Base-by-base conservation (phyloP, 1,140 invertebrate species). In the Heliconius hewitsoni region DNA sequence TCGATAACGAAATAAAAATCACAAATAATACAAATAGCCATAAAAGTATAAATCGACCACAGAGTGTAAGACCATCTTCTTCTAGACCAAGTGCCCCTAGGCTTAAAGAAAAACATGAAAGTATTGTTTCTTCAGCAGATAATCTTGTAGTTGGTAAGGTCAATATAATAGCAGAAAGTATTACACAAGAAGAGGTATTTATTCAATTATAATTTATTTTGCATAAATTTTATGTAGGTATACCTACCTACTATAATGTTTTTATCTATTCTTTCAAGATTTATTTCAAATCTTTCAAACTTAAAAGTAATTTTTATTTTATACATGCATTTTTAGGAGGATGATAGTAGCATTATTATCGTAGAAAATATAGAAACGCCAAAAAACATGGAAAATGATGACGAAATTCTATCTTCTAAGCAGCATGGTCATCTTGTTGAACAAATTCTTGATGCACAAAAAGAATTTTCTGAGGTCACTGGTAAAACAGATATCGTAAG, bases 381-480 rank as follows among this genome's bases (percentile, higher is more conserved):
- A 75, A 52, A n/a, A 72, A 79, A 84, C 74, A 79, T 85, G 50
- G 73, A 87, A 74, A 81, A 83, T 70, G 60, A 89, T 79, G 73
- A 84, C 42, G 83, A 87, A 75, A 73, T 80, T 19, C 71, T 74
- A n/a, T 74, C 80, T 77, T 34, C 83, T 73, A 95, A 95, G 77
- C 85, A 96, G 81, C 96, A 97, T 87, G 97, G 97, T 6, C 96
- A 97, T 87, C 90, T 98, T 37, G 97, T 98, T 1, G 96, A 97
- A 81, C 97, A 98, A 91, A 98, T 98, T 87, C 93, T 98, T 70
- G 96, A 98, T 87, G 97, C 97, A 0, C 96, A 97, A 88, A 96
- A 96, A 82, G 96, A 97, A 87, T 90, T 90, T 82, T 88, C 89
- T 8, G 84, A 92, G 66, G 92, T 93, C 42, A 82, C 90, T 66